A percentile compares a stretch with the other conserved stretches of the same genome.
phyloP scores from a whole-genome alignment of 2,113 vertebrate species.

The Phasianus colchicus region DNA sequence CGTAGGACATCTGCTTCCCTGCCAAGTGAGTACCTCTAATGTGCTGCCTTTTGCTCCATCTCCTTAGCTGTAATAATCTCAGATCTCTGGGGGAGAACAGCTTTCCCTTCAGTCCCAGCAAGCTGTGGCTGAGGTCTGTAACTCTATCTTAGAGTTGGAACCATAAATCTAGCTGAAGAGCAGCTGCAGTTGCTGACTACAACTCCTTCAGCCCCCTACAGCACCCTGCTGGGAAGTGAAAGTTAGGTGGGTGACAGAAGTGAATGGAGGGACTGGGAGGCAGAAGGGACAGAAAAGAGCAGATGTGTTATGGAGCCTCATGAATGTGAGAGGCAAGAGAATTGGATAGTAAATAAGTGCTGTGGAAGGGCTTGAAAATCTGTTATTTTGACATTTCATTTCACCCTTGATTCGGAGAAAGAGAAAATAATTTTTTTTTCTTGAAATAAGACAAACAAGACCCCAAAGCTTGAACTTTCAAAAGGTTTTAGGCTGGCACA shows the following conservation, averaged over 20 bases:
- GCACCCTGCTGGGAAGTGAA: neutral
- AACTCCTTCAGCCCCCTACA: neutral
- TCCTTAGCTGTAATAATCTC: neutral
- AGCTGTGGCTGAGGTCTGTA: neutral
- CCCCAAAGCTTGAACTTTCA: neutral
- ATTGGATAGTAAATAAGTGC: rapidly evolving
- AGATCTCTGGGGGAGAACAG: neutral
- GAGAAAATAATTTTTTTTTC: neutral
- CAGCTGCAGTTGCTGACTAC: rapidly evolving
- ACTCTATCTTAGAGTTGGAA: neutral
- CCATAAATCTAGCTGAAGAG: neutral
- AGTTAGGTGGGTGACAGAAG: neutral
- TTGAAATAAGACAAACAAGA: neutral
- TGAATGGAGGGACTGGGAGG: neutral
- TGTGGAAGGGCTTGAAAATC: neutral
- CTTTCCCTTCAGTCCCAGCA: neutral
- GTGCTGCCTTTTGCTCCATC: neutral
- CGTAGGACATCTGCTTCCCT: slow-evolving; percentile 10
- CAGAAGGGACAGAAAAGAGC: neutral
- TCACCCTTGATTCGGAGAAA: neutral
- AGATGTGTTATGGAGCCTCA: neutral
- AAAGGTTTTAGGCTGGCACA: neutral
- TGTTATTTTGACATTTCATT: neutral
- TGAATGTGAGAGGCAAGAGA: neutral
- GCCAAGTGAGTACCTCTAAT: rapidly evolving